These are phyloP conservation scores for Odontamblyopus lacepedii DNA, from an alignment of 2,797 vertebrate species.

Conservation along the genomic window DNA sequence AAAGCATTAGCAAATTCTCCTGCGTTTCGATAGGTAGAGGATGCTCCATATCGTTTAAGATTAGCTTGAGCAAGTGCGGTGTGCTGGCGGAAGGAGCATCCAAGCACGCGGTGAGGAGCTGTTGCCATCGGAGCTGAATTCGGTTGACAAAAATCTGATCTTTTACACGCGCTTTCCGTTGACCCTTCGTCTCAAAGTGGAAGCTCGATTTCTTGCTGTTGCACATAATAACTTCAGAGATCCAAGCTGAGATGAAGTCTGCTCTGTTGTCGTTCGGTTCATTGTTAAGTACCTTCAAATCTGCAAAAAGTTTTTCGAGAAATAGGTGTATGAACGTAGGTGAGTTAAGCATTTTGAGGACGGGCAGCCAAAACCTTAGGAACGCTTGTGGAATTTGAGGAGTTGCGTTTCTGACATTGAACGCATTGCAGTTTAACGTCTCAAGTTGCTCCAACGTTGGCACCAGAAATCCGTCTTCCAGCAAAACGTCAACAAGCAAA, in stretches of 20 bases:
- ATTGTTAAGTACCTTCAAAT: slow-evolving; percentile 76
- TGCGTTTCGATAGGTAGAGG: slow-evolving; percentile 81
- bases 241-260: slow-evolving; percentile 88
- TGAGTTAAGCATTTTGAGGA: slow-evolving; percentile 85
- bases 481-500: slow-evolving; percentile 66
- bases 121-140: slow-evolving; percentile 85
- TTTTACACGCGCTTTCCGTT: slow-evolving; percentile 69
- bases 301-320: slow-evolving; percentile 86
- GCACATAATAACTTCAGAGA: slow-evolving; percentile 83
- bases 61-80: slow-evolving; percentile 84
- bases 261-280: slow-evolving; percentile 70
- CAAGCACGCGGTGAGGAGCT: slow-evolving; percentile 85
- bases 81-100: slow-evolving; percentile 87
- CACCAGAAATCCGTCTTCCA: slow-evolving; percentile 82
- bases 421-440: slow-evolving; percentile 79
- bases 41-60: slow-evolving; percentile 89
- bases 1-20: slow-evolving; percentile 85
- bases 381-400: slow-evolving; percentile 78
- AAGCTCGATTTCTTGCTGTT: slow-evolving; percentile 76
- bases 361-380: slow-evolving; percentile 89
- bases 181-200: slow-evolving; percentile 68
- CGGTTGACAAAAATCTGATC: slow-evolving; percentile 81
- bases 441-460: slow-evolving; percentile 87
- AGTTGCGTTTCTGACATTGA: slow-evolving; percentile 28
- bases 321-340: slow-evolving; percentile 81